phyloP scores from a whole-genome alignment of 2,113 vertebrate genomes.

The Cyanistes caeruleus region DNA sequence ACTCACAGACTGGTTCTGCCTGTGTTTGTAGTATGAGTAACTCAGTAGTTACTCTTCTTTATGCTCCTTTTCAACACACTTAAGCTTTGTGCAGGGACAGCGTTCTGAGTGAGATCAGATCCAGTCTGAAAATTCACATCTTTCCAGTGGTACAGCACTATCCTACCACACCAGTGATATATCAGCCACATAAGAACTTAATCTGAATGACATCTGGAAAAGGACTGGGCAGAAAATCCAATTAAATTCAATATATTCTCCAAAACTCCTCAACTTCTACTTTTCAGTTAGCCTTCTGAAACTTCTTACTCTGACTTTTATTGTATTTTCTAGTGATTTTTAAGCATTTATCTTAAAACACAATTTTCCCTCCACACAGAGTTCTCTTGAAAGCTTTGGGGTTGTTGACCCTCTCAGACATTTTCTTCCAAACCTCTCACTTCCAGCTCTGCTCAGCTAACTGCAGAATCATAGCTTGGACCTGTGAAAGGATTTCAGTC shows the following conservation, averaged over 20 bases:
- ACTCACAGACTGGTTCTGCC: background rate
- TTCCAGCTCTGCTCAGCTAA: background rate
- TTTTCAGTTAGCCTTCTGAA: background rate
- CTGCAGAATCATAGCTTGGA: background rate
- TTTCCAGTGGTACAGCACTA: background rate
- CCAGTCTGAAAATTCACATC: background rate
- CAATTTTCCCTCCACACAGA: background rate
- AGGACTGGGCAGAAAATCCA: background rate
- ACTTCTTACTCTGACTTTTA: background rate
- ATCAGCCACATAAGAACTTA: background rate
- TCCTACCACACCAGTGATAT: background rate
- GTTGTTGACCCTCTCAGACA: background rate
- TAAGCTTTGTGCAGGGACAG: background rate
- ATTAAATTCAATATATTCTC: background rate
- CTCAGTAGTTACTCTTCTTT: background rate
- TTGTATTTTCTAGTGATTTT: background rate
- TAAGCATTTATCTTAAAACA: background rate
- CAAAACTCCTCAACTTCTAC: background rate
- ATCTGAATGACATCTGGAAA: background rate
- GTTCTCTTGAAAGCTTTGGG: background rate
- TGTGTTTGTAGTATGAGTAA: background rate
- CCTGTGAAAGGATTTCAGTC: background rate
- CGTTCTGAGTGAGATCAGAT: background rate
- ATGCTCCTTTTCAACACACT: background rate
- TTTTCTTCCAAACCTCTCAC: background rate